A percentile compares a stretch with the other conserved stretches of the same genome.
Evolutionary conservation across 2,113 vertebrate genomes (phyloP).

Genomic region (Cygnus atratus): DNA sequence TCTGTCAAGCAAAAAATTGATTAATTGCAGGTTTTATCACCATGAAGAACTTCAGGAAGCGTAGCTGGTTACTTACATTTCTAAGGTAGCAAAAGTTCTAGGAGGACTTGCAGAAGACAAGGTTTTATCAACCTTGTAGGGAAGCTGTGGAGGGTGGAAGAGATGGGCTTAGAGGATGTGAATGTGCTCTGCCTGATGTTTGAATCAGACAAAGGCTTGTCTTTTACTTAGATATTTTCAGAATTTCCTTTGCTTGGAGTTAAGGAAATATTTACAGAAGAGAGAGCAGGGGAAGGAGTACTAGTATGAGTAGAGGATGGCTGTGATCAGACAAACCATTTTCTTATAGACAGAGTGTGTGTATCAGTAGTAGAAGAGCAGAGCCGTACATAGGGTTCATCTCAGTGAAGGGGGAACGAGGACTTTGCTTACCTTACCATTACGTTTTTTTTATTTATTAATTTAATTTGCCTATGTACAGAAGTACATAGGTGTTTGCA

Average conservation of each 20-base stretch:
- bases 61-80: not conserved
- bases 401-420: not conserved
- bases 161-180: no score
- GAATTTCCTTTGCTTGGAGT: not conserved
- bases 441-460: no score
- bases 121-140: not conserved
- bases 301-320: not conserved
- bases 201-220: not conserved
- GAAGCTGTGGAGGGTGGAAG: not conserved
- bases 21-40: not conserved
- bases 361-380: not conserved
- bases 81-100: not conserved
- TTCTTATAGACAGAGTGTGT: not conserved
- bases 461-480: no score
- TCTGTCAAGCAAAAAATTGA: not conserved
- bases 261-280: not conserved
- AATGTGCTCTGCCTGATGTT: not conserved
- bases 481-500: not conserved
- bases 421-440: not conserved
- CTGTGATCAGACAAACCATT: not conserved
- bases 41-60: not conserved
- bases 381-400: not conserved
- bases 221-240: not conserved
- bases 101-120: not conserved
- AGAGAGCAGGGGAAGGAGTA: not conserved